Conservation (phyloP, 2,888 invertebrate genomes). For the Conops quadrifasciatus region DNA sequence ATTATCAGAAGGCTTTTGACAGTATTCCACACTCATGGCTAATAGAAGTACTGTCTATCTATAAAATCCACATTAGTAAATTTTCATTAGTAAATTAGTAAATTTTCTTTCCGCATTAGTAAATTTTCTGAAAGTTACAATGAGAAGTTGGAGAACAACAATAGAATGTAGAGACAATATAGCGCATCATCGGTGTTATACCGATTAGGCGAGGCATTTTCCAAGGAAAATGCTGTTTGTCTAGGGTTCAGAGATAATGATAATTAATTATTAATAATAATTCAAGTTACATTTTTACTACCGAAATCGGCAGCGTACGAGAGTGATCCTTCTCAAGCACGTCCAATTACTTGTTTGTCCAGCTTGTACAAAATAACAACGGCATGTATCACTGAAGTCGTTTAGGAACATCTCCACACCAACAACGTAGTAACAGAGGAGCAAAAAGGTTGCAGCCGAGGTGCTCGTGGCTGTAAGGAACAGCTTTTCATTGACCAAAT, state of each 20-base stretch:
- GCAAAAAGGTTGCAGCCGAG: conserved; percentile 35
- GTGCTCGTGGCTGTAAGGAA: conserved; percentile 35
- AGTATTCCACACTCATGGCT: too few relatives aligned
- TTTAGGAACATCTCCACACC: conserved; percentile 17
- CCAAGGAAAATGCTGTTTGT: too few relatives aligned
- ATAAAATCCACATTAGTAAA: conserved; percentile 14
- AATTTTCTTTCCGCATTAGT: background rate
- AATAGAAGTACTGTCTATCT: conserved; percentile 10
- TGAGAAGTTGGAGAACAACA: background rate
- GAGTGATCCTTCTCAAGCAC: conserved; percentile 14
- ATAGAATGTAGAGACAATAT: too few relatives aligned
- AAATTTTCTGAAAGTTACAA: background rate
- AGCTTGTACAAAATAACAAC: conserved; percentile 34
- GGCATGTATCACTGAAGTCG: conserved; percentile 29
- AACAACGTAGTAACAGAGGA: conserved; percentile 32
- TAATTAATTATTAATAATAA: too few relatives aligned
- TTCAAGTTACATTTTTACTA: conserved; percentile 14
- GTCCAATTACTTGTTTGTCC: conserved; percentile 35
- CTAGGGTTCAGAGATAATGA: too few relatives aligned
- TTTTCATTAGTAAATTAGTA: too few relatives aligned
- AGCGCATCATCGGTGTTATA: too few relatives aligned
- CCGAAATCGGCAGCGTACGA: background rate
- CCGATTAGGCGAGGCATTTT: too few relatives aligned
- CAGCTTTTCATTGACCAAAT: conserved; percentile 24
- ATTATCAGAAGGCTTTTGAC: too few relatives aligned